Percentiles rank a stretch among this genome's conserved stretches.
phyloP scores from a whole-genome alignment of 2,888 invertebrate genomes.

The Orthosia cruda region DNA sequence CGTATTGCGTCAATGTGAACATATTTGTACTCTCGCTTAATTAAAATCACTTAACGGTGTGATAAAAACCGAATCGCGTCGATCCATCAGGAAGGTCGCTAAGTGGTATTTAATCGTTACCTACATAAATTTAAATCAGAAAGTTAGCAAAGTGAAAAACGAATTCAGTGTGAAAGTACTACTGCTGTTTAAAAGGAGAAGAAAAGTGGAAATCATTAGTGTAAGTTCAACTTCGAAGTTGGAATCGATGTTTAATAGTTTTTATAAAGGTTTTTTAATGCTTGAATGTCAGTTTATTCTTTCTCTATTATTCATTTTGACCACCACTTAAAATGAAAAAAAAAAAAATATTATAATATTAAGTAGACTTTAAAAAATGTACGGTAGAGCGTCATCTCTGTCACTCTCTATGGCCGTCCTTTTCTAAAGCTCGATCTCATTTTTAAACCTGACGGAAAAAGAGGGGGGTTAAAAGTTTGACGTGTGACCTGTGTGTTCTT shows the following conservation, averaged over 20 bases:
- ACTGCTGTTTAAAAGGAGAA: slow-evolving; percentile 1
- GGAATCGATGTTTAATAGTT: slow-evolving; percentile 14
- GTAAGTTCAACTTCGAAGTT: slow-evolving; percentile 16
- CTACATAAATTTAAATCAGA: neutral
- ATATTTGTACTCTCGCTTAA: too few species aligned
- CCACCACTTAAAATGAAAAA: neutral
- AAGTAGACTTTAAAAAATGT: neutral
- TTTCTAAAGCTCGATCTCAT: neutral
- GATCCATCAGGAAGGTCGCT: neutral
- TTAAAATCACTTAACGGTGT: too few species aligned
- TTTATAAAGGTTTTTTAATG: neutral
- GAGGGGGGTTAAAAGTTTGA: too few species aligned
- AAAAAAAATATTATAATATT: neutral
- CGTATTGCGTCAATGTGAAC: too few species aligned
- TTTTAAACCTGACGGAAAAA: too few species aligned
- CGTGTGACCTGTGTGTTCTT: too few species aligned
- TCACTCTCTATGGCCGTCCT: neutral
- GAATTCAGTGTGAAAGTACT: neutral
- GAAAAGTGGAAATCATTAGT: slow-evolving; percentile 14
- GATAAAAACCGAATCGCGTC: too few species aligned
- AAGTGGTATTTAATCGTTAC: neutral
- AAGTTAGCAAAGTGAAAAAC: neutral
- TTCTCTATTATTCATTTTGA: neutral
- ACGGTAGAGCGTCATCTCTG: neutral
- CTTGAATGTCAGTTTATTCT: neutral